Percentiles rank a stretch among this genome's conserved stretches.
Evolutionary conservation across 2,113 vertebrate genomes (phyloP).

Genomic region (Riparia riparia): DNA sequence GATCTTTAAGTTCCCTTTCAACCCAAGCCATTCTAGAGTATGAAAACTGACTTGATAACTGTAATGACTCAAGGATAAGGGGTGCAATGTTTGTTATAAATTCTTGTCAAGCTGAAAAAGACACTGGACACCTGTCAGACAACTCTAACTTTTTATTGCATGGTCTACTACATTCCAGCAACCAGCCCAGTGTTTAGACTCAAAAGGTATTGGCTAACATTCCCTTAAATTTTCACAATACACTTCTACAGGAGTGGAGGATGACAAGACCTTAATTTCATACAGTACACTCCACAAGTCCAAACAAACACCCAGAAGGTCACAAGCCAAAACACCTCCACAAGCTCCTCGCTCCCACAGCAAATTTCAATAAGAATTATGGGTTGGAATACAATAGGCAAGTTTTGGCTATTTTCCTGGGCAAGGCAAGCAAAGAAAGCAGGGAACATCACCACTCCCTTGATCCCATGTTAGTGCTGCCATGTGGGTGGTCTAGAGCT

Average conservation of each 20-base stretch:
- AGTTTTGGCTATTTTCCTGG: neutral
- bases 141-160: neutral
- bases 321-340: neutral
- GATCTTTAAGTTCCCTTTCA: neutral
- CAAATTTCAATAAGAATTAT: neutral
- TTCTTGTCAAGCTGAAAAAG: neutral
- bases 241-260: neutral
- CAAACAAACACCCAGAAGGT: neutral
- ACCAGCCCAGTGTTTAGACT: neutral
- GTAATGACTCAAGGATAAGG: neutral
- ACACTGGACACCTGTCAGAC: fast-evolving
- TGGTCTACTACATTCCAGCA: neutral
- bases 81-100: neutral
- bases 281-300: neutral
- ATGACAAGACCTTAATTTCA: neutral
- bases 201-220: neutral
- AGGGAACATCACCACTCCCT: neutral
- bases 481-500: neutral
- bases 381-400: fast-evolving
- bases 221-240: neutral
- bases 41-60: neutral
- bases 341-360: neutral
- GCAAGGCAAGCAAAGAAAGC: neutral
- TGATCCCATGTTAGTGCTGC: fast-evolving
- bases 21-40: neutral